Evolutionary conservation across 2,113 vertebrate species (phyloP).

Genomic region (Tenrec ecaudatus): DNA sequence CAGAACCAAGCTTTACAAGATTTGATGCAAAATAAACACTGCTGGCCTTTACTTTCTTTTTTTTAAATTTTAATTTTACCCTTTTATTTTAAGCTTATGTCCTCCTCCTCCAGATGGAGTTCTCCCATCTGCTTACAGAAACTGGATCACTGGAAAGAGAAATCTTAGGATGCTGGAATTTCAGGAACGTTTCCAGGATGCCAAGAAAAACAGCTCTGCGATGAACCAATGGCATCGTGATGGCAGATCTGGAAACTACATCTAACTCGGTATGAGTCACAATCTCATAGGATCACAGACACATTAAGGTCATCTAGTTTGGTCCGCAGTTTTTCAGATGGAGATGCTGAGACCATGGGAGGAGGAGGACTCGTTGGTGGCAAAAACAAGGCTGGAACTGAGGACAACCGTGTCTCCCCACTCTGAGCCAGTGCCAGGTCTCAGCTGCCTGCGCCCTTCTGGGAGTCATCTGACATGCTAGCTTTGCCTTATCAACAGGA

Average conservation of each 20-base stretch:
- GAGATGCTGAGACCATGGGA: not conserved
- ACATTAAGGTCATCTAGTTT: slow-evolving; percentile 18
- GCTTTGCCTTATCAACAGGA: slow-evolving; percentile 87
- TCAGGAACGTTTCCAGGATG: slow-evolving; percentile 78
- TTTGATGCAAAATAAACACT: not conserved
- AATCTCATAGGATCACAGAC: slow-evolving; percentile 53
- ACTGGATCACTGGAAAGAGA: slow-evolving; percentile 74
- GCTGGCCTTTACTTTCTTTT: slow-evolving; percentile 39
- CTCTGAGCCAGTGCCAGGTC: slow-evolving; percentile 81
- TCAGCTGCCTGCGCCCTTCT: slow-evolving; percentile 80
- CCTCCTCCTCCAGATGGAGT: slow-evolving; percentile 67
- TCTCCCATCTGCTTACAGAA: slow-evolving; percentile 78
- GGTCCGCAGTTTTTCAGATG: slow-evolving; percentile 22
- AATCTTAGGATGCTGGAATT: slow-evolving; percentile 79
- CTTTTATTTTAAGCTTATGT: slow-evolving; percentile 70
- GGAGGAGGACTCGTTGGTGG: slow-evolving; percentile 1
- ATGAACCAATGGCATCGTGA: slow-evolving; percentile 73
- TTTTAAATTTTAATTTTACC: not conserved
- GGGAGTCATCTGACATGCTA: slow-evolving; percentile 85
- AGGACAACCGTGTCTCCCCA: not conserved
- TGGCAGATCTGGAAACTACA: slow-evolving; percentile 80
- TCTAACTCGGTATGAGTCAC: slow-evolving; percentile 74
- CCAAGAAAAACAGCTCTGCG: slow-evolving; percentile 75
- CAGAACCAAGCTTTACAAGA: not conserved
- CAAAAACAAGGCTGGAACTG: not conserved